Base-by-base conservation (phyloP, 30 jellyfish, hydroid and myxozoan genomes). In the Sanderia malayensis region DNA sequence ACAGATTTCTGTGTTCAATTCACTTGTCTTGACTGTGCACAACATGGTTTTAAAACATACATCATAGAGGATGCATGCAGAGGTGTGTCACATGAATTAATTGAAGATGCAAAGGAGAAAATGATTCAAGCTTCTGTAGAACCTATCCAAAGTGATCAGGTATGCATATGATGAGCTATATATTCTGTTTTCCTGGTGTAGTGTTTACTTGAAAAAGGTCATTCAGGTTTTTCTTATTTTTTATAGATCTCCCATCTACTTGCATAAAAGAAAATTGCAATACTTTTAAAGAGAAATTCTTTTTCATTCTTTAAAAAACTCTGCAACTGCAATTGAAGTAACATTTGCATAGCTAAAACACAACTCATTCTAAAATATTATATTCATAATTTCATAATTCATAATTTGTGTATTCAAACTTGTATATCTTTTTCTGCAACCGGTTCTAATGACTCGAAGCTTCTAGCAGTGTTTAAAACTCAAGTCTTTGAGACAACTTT, bases 381-480 rank as follows among this genome's bases (percentile, higher is more conserved):
- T n/a, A n/a, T n/a, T n/a, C n/a, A n/a, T n/a, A n/a, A n/a, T n/a
- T n/a, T n/a, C n/a, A n/a, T n/a, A n/a, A n/a, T n/a, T n/a, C n/a
- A n/a, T n/a, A n/a, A n/a, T n/a, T n/a, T n/a, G n/a, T n/a, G n/a
- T n/a, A n/a, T n/a, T n/a, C 68, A 57, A 6, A 83, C 95, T 84
- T 83, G 96, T 47, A 92, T 92, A 61, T 92, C 98, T 27, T 95
- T 78, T 53, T 92, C 96, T 23, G 92, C 71, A 13, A 92, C 86
- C 10, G 98, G 98, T 70, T 92, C 98, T 46, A 92, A 67, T 2
- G 98, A 95, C 21, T 92, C 98, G 79, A 92, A 92, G 34, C 97
- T 85, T 62, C 74, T 92, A 10, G 93, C 73, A 23, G 98, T 61
- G 63, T 80, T 85, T 26, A 92, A 75, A 94, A 44, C 61, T 84